These are phyloP conservation scores for Polypterus bichir DNA, from an alignment of 2,113 vertebrate genomes.

Conservation along the genomic window DNA sequence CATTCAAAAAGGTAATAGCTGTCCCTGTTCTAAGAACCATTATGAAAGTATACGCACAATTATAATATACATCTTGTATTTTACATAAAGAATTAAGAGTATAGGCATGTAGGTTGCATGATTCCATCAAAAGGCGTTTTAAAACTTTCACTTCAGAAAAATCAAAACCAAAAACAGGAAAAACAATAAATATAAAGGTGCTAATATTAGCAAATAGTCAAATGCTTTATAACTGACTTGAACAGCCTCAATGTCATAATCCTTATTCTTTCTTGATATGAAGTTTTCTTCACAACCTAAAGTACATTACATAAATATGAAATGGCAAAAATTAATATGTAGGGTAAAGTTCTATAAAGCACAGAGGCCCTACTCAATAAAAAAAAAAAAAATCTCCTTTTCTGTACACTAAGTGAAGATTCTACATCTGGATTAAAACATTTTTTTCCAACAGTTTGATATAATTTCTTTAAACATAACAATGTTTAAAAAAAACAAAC, in stretches of 20 bases:
- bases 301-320: conserved; percentile 50
- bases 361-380: neutral
- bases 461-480: conserved; percentile 20
- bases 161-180: conserved; percentile 24
- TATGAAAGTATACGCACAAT: conserved; percentile 72
- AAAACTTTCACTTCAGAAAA: conserved; percentile 35
- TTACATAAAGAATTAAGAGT: conserved; percentile 65
- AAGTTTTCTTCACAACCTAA: conserved; percentile 46
- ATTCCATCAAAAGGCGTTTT: conserved; percentile 68
- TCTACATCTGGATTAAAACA: conserved; percentile 64
- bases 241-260: conserved; percentile 38
- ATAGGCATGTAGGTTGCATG: conserved; percentile 78
- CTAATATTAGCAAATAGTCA: conserved; percentile 60
- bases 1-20: conserved; percentile 56
- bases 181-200: conserved; percentile 91
- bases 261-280: conserved; percentile 45
- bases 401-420: conserved; percentile 65
- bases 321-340: conserved; percentile 40
- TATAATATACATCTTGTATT: conserved; percentile 62
- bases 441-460: conserved; percentile 51
- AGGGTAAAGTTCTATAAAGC: conserved; percentile 32
- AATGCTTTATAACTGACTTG: conserved; percentile 26
- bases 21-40: conserved; percentile 56
- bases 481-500: conserved; percentile 33
- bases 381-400: conserved; percentile 2